Percentiles rank a stretch among this genome's conserved stretches.
Conservation (phyloP, 2,888 invertebrate species). For the Philaethria dido region DNA sequence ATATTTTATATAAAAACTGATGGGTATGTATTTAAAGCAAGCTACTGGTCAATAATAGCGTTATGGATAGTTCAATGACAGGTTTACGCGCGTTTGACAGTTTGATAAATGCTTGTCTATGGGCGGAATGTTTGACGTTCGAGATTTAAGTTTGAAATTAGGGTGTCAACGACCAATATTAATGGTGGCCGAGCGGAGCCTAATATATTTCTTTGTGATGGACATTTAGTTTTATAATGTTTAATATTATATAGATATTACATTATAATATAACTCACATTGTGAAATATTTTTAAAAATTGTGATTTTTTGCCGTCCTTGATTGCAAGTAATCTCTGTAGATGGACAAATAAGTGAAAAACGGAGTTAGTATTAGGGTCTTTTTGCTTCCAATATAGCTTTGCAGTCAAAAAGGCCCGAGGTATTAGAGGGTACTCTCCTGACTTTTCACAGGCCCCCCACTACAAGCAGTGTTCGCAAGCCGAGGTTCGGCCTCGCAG, state of each 20-base stretch:
- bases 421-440: no score
- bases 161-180: slow-evolving; percentile 55
- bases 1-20: background rate
- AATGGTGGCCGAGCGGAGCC: slow-evolving; percentile 37
- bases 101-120: slow-evolving; percentile 77
- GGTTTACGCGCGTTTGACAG: slow-evolving; percentile 73
- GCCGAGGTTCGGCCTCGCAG: no score
- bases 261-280: background rate
- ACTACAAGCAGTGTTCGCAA: no score
- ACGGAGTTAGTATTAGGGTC: no score
- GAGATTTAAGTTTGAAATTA: slow-evolving; percentile 58
- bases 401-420: no score
- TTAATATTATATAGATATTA: background rate
- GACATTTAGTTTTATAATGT: slow-evolving; percentile 12
- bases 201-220: slow-evolving; percentile 22
- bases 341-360: no score
- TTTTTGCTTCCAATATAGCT: no score
- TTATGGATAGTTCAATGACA: slow-evolving; percentile 75
- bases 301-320: background rate
- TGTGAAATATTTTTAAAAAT: background rate
- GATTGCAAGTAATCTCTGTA: no score
- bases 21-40: slow-evolving; percentile 48
- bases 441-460: no score
- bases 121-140: slow-evolving; percentile 58
- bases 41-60: slow-evolving; percentile 63